Percentiles rank a stretch among this genome's conserved stretches.
phyloP scores from a whole-genome alignment of 1,140 invertebrate genomes.

The Drosophila rufa region DNA sequence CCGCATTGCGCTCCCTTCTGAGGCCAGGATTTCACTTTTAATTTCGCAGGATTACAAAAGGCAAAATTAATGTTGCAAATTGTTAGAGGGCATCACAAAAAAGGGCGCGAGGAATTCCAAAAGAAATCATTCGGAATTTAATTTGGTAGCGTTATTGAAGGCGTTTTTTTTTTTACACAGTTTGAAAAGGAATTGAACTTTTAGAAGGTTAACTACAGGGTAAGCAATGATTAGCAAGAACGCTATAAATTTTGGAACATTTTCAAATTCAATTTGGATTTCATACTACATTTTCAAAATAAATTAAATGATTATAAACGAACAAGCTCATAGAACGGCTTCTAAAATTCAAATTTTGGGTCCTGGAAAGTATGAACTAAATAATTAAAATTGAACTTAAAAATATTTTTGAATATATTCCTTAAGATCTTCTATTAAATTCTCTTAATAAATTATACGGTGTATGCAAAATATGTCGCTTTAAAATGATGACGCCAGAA shows the following conservation, averaged over 20 bases:
- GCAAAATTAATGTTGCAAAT: conserved; percentile 26
- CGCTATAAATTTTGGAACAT: not conserved
- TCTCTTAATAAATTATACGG: not conserved
- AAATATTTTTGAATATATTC: no score
- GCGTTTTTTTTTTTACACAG: not conserved
- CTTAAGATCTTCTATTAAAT: no score
- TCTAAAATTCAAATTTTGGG: no score
- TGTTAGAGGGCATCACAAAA: not conserved
- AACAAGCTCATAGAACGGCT: not conserved
- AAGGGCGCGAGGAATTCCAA: not conserved
- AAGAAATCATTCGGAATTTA: conserved; percentile 18
- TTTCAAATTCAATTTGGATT: not conserved
- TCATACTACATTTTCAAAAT: not conserved
- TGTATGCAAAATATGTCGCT: not conserved
- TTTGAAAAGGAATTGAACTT: not conserved
- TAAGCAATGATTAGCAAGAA: not conserved
- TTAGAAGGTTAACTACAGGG: not conserved
- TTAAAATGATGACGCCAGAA: not conserved
- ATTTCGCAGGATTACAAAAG: conserved; percentile 14
- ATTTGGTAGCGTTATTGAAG: conserved; percentile 8
- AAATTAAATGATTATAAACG: not conserved
- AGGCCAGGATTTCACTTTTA: conserved; percentile 20
- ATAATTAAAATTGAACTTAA: no score
- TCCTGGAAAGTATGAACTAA: no score
- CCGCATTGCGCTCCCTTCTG: not conserved